Evolutionary conservation across 2,113 vertebrate genomes (phyloP), one percentile per base, ranked within the genome.

Genomic region (Leucopternis melanops): DNA sequence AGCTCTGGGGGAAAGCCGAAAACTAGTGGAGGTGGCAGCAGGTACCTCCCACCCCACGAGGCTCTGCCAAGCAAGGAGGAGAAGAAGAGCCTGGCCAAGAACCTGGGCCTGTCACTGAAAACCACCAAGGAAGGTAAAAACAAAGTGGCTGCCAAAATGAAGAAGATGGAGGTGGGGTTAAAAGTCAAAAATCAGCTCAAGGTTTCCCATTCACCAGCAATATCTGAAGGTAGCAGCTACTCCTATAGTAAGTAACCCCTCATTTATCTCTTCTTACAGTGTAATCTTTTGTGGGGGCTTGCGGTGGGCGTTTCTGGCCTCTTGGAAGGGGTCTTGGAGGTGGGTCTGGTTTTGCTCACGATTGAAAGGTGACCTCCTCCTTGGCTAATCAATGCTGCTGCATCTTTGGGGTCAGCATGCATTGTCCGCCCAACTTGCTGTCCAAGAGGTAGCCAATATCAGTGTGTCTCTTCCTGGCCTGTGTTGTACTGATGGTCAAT

Each of bases 211-310:
- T 99, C 99, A 97, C 98, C 99, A n/a, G 95, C 98, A 95, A 98
- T 99, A 96, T 99, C 99, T 62, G 99, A 99, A 98, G 98, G 99
- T 97, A 99, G 99, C 99, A 99, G 99, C 98, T 99, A 98, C 97
- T 99, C 99, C 40, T 99, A 99, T 97, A 99, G 99, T 99, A 98
- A 99, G 99, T 99, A 92, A 94, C 4, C 3, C 44, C 18, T 82
- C 9, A 8, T 84, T 90, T 80, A 8, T 81, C 9, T 86, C 34
- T 81, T 81, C 58, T 54, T 78, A 42, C 2, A 15, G 0, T 52
- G 44, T n/a, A 34, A 49, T 86, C 12, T 90, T 10, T 50, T 70
- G 13, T 29, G 49, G 29, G 23, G 77, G 23, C 23, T 73, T 83
- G 55, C 49, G n/a, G 75, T 18, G 13, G 66, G n/a, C 42, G 4